Percentiles rank a stretch among this genome's conserved stretches.
These are phyloP conservation scores for Pristionchus exspectatus DNA, from an alignment of 2,888 invertebrate species.

Conservation along the genomic window DNA sequence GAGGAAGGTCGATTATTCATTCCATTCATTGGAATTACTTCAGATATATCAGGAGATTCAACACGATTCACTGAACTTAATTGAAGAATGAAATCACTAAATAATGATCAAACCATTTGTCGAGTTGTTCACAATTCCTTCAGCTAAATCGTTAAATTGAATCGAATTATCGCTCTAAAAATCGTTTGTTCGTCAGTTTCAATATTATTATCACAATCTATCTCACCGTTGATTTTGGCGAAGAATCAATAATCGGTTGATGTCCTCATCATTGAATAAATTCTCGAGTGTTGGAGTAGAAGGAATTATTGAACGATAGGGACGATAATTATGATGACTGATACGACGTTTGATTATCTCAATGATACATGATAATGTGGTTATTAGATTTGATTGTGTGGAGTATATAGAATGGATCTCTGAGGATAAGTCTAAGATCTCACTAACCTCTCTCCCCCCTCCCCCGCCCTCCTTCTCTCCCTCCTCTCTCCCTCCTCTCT, in stretches of 20 bases:
- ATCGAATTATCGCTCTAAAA: background rate
- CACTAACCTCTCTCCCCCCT: background rate
- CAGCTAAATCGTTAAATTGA: background rate
- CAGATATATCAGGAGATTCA: background rate
- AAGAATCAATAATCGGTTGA: background rate
- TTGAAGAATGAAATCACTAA: background rate
- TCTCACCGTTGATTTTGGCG: background rate
- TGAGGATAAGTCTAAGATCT: background rate
- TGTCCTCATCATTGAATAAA: constrained; percentile 16
- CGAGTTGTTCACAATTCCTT: background rate
- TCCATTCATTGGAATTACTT: background rate
- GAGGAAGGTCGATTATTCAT: background rate
- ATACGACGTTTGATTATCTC: constrained; percentile 18
- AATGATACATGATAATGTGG: background rate
- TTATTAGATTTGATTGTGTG: background rate
- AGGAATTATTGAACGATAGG: background rate
- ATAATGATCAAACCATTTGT: background rate
- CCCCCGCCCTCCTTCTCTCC: background rate
- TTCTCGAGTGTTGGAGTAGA: background rate
- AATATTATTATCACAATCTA: background rate
- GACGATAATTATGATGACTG: background rate
- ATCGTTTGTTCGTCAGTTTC: background rate
- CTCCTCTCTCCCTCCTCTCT: too few relatives aligned
- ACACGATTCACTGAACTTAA: background rate
- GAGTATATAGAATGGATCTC: background rate